Evolutionary conservation across 1,140 invertebrate species (phyloP), one percentile per base, ranked within the genome.

Genomic region (Diprion similis): DNA sequence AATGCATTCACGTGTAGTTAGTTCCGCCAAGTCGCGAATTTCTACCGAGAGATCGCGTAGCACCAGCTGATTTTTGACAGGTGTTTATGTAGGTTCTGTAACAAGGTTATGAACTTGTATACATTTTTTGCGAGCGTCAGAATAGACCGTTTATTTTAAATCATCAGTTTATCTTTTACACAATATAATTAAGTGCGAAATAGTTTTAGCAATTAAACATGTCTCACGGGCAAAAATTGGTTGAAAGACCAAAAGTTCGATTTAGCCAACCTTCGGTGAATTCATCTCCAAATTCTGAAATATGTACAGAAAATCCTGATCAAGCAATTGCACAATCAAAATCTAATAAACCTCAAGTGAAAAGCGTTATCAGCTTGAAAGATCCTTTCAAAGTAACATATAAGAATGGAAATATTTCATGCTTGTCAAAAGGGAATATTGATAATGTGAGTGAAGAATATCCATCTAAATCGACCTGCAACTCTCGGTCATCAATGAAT

Each of bases 241-340:
- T 59, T 4, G 51, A 59, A 0, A 75, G 47, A 46, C 82, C 83
- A 18, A 84, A 82, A 69, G 81, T 84, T 68, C 76, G 81, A 69
- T 84, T 84, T 66, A 75, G 48, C 64, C 73, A 81, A 73, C 45
- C 66, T 46, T 70, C 72, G 15, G 67, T 15, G 51, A 17, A 77
- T 1, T 66, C 8, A n/a, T 66, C 47, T 6, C 37, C 65, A 11
- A 46, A 66, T 66, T 48, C 45, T 8, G 18, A 65, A 66, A 18
- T 6, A 66, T 1, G 51, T 17, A 15, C 51, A 17, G 51, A 59
- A 59, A 59, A 59, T 15, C 51, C 51, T 9, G 51, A 59, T 59
- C 47, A 9, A 64, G 24, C 68, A 69, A 51, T 68, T 1, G 13
- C 13, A 24, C 9, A 51, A 7, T 17, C 51, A 10, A 66, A 37